Conservation (phyloP, 2,888 invertebrate genomes). For the Dorcus parallelipipedus region DNA sequence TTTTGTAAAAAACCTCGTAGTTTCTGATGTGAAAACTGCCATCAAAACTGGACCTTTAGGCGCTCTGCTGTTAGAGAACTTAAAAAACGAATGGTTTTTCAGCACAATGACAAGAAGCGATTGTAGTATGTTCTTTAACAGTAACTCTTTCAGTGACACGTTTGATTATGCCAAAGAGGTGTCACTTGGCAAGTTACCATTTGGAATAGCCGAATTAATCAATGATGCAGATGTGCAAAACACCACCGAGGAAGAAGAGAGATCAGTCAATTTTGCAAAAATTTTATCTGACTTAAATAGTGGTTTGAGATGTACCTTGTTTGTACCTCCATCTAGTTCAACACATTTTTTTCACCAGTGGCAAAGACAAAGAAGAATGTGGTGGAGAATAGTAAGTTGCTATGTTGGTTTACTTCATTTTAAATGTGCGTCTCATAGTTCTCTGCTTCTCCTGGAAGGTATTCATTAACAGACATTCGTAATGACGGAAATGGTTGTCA, state of each 20-base stretch:
- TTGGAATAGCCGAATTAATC: conserved; percentile 45
- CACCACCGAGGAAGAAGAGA: conserved; percentile 13
- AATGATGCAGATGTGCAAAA: conserved; percentile 12
- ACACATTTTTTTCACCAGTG: conserved; percentile 69
- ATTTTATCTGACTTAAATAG: conserved; percentile 21
- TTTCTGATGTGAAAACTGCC: not conserved
- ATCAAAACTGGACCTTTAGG: conserved; percentile 51
- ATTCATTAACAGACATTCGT: conserved; percentile 60
- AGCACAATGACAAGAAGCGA: conserved; percentile 51
- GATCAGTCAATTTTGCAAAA: conserved; percentile 26
- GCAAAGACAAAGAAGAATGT: conserved; percentile 74
- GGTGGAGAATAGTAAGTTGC: conserved; percentile 73
- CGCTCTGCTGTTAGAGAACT: conserved; percentile 52
- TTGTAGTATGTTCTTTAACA: conserved; percentile 49
- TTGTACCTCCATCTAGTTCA: conserved; percentile 50
- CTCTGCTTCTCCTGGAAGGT: conserved; percentile 70
- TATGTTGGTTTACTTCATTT: not conserved
- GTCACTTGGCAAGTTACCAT: conserved; percentile 45
- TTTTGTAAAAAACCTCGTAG: conserved; percentile 23
- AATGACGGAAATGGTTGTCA: conserved; percentile 45
- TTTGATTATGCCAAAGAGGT: conserved; percentile 43
- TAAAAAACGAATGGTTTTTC: conserved; percentile 56
- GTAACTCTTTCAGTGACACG: conserved; percentile 33
- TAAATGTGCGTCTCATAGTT: conserved; percentile 48
- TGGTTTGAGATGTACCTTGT: conserved; percentile 46